Evolutionary conservation across 1,140 invertebrate species (phyloP), one percentile per base, ranked within the genome.

Genomic region (Bombyx mandarina): DNA sequence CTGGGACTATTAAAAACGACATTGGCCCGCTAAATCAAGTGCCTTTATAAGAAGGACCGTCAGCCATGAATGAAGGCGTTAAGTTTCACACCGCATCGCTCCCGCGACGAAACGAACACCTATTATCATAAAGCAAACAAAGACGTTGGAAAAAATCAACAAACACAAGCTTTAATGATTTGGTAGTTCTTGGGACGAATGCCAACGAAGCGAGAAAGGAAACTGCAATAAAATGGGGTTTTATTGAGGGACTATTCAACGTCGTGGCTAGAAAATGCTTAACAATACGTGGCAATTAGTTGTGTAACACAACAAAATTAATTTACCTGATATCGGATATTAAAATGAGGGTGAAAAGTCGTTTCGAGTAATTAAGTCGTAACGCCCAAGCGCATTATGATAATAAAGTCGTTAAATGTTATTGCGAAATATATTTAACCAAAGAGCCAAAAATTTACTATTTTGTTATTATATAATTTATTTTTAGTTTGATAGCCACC

Each of bases 81-180:
- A 85, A 81, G 76, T 86, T 86, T 86, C 83, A 86, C 83, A 83
- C 83, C 72, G 63, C 63, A 69, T 73, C 76, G 72, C 72, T 68
- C 63, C 45, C 61, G 71, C 72, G 68, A 71, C 66, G 70, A 78
- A 77, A 77, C 75, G 69, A 82, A 87, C 80, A 79, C 82, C 79
- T 79, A 82, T 83, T 87, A 84, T 85, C 82, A 87, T 84, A 87
- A 79, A 82, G 70, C 75, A 84, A 85, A 85, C 77, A 86, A 82
- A 79, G 65, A 70, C 65, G 67, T 69, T 79, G 67, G 63, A 77
- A 80, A 79, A 82, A 82, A 79, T 77, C 73, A 79, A 86, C 81
- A 86, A 82, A 83, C 74, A 78, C 68, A 73, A 65, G 70, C 63
- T 76, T 80, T 83, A 82, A 86, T 83, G 80, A 84, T 78, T 81